Evolutionary conservation across 2,797 vertebrate genomes (phyloP).

Genomic region (Sebastiscus albofasciatus): DNA sequence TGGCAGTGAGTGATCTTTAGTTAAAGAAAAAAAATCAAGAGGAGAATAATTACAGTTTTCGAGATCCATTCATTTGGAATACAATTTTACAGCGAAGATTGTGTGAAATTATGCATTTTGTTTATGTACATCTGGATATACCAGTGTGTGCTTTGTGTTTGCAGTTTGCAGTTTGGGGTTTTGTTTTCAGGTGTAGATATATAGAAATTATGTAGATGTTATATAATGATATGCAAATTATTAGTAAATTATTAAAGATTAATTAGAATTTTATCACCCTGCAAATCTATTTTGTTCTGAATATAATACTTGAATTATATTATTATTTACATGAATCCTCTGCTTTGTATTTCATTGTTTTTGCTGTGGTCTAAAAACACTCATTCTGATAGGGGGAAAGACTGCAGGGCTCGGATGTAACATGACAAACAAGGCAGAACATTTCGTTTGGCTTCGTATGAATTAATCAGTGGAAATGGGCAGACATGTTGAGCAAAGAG

Average conservation of each 20-base stretch:
- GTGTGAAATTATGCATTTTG: constrained; percentile 22
- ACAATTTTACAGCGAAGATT: background rate
- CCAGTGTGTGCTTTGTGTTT: background rate
- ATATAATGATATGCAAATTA: background rate
- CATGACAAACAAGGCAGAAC: constrained; percentile 88
- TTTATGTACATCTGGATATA: background rate
- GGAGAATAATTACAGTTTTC: background rate
- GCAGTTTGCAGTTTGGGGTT: too few relatives aligned
- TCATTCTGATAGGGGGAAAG: constrained; percentile 33
- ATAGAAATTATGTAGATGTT: background rate
- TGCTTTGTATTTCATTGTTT: constrained; percentile 16
- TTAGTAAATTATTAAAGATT: background rate
- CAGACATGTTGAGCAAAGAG: constrained; percentile 81
- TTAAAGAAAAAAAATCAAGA: background rate
- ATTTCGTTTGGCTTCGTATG: constrained; percentile 83
- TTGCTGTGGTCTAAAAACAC: constrained; percentile 32
- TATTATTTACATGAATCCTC: background rate
- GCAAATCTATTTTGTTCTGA: background rate
- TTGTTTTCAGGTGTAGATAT: background rate
- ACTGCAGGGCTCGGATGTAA: constrained; percentile 62
- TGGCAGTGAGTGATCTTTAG: background rate
- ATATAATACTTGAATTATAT: background rate
- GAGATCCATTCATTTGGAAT: background rate
- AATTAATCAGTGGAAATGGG: constrained; percentile 86
- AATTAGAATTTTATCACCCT: background rate